Base-by-base conservation (phyloP, 2,113 vertebrate genomes). In the Toxotes chatareus region DNA sequence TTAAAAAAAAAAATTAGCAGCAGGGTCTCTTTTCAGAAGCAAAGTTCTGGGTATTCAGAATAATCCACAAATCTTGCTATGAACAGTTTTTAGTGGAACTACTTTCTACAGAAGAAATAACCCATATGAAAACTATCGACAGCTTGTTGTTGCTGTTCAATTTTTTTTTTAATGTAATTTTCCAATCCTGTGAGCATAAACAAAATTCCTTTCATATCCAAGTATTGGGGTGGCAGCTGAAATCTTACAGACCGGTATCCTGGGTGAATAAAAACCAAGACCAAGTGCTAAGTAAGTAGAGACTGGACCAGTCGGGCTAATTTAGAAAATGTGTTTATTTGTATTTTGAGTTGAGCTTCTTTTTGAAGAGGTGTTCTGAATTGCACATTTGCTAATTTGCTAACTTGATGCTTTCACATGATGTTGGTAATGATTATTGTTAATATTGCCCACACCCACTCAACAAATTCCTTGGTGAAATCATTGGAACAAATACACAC, bases 1-100 rank as follows among this genome's bases (percentile, higher is more conserved):
- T 85, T 73, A 69, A 86, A 68, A 57, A 86, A 68, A 57, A 46
- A 27, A 67, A 7, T 27, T 46, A 47, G 32, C 51, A 49, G 68
- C 63, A 23, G n/a, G 47, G 4, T 49, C 4, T 71, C 40, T 64
- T 80, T 51, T 46, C 16, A 53, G 19, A 84, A 76, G 60, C 36
- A 17, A 5, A 56, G 40, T 64, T 44, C 55, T 75, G 68, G 42
- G 74, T 69, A 67, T 71, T 64, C 13, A 46, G 40, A 42, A 72
- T 63, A 57, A 60, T 46, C 61, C 73, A 23, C 64, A n/a, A 59
- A 73, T 27, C 36, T 14, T 12, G 3, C 21, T 83, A 55, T 63
- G 31, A 59, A 47, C 44, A 9, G 14, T 70, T 71, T 57, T 19
- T 55, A 21, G 16, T n/a, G 21, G 49, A 46, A 38, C 31, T 40